Evolutionary conservation across 2,797 vertebrate species (phyloP).

Genomic region (Ceryle rudis): DNA sequence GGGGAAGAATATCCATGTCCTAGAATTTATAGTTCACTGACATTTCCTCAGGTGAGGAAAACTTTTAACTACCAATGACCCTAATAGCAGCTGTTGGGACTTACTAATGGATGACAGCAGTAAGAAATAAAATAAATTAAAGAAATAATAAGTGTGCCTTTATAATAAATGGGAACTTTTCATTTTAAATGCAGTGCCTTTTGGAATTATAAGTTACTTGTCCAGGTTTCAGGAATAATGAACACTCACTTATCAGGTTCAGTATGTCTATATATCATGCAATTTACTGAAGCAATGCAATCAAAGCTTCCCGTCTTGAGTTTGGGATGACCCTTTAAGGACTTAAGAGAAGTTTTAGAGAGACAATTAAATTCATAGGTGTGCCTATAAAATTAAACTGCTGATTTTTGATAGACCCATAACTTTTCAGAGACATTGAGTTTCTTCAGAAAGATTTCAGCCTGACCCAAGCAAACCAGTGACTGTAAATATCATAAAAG

Average conservation of each 20-base stretch:
- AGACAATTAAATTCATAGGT: constrained; percentile 26
- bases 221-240: not conserved
- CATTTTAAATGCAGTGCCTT: not conserved
- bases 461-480: not conserved
- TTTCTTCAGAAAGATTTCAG: constrained; percentile 23
- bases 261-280: not conserved
- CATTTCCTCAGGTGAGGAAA: not conserved
- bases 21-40: not conserved
- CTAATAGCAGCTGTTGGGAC: not conserved
- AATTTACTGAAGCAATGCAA: not conserved
- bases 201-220: not conserved
- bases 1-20: not conserved
- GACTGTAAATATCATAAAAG: not conserved
- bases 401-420: not conserved
- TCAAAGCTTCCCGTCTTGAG: not conserved
- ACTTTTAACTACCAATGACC: not conserved
- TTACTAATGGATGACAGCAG: not conserved
- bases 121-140: not conserved
- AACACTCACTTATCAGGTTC: not conserved
- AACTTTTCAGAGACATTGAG: not conserved
- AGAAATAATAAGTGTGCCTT: not conserved
- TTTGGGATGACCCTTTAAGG: constrained; percentile 20
- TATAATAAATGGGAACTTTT: not conserved
- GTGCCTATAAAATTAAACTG: not conserved
- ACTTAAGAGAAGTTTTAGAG: not conserved